Percentiles rank a stretch among this genome's conserved stretches.
Conservation (phyloP, 2,113 vertebrate species). For the Halcyon malimbica region DNA sequence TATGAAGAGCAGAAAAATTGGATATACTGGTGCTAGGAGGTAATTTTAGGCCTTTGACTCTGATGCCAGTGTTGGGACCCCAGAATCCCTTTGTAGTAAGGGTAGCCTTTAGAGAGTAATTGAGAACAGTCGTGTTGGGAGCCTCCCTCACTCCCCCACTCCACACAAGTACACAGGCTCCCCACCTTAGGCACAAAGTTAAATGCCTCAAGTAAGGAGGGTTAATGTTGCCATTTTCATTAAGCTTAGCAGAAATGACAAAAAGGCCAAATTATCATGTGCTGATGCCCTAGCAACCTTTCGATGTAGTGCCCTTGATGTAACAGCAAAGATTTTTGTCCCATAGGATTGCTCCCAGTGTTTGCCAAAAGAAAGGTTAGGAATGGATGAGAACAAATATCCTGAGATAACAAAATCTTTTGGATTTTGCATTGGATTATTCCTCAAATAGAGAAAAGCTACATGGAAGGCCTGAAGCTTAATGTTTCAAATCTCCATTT, state of each 20-base stretch:
- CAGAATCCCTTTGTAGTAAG: not conserved
- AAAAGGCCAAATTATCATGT: constrained; percentile 38
- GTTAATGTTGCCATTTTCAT: constrained; percentile 21
- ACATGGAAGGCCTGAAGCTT: not conserved
- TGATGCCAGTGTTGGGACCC: not conserved
- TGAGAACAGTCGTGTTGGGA: not conserved
- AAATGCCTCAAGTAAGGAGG: constrained; percentile 12
- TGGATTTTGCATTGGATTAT: constrained; percentile 19
- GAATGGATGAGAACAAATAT: constrained; percentile 10
- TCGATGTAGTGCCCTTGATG: not conserved
- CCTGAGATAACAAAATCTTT: constrained; percentile 15
- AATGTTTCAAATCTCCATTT: not conserved
- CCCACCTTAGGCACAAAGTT: not conserved
- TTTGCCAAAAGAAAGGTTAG: constrained; percentile 53
- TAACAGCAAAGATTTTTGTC: not conserved
- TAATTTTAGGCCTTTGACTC: constrained; percentile 22
- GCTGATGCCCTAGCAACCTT: constrained; percentile 40
- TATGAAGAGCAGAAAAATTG: not conserved
- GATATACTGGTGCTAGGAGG: not conserved
- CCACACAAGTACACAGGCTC: not conserved
- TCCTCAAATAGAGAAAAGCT: constrained; percentile 22
- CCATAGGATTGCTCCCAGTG: not conserved
- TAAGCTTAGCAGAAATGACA: constrained; percentile 20
- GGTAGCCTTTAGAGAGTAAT: not conserved
- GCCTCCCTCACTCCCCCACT: not conserved